Percentiles rank a stretch among this genome's conserved stretches.
These are phyloP conservation scores for Agelas oroides DNA, from an alignment of 37 sponge, comb jelly and placozoan genomes.

Conservation along the genomic window DNA sequence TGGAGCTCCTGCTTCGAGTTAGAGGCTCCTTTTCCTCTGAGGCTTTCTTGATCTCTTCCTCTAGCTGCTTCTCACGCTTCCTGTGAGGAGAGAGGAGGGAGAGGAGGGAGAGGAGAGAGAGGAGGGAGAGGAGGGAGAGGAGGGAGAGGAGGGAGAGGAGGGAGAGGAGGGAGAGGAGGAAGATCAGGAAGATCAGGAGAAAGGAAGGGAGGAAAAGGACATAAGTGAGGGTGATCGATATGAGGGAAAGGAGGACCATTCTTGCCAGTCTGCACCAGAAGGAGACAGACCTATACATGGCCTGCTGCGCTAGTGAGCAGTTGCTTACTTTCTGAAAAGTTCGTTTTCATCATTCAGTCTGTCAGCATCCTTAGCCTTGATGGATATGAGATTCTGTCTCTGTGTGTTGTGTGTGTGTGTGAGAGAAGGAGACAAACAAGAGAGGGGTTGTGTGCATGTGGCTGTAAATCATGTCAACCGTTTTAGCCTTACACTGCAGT, in stretches of 20 bases:
- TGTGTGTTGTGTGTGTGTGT: neutral
- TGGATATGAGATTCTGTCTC: slow-evolving; percentile 47
- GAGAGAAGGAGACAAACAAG: neutral
- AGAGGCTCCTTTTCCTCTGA: slow-evolving; percentile 24
- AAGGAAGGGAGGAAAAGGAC: no score
- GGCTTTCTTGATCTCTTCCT: slow-evolving; percentile 53
- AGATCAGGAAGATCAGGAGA: neutral
- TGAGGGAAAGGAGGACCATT: no score
- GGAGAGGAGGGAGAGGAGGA: no score
- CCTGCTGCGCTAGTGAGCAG: no score
- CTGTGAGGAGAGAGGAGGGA: neutral
- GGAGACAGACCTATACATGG: no score
- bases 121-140: neutral
- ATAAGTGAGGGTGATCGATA: no score
- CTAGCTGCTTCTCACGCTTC: slow-evolving; percentile 47
- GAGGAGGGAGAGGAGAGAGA: no score
- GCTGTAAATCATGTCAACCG: no score
- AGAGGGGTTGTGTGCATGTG: neutral
- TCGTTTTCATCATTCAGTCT: slow-evolving; percentile 52
- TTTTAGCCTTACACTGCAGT: no score
- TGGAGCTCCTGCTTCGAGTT: neutral
- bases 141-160: no score
- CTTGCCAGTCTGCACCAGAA: no score
- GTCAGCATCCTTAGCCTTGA: slow-evolving; percentile 67
- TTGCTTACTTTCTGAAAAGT: slow-evolving; percentile 25